These are phyloP conservation scores for Noctilio leporinus DNA, from an alignment of 2,113 vertebrate genomes.

Conservation along the genomic window DNA sequence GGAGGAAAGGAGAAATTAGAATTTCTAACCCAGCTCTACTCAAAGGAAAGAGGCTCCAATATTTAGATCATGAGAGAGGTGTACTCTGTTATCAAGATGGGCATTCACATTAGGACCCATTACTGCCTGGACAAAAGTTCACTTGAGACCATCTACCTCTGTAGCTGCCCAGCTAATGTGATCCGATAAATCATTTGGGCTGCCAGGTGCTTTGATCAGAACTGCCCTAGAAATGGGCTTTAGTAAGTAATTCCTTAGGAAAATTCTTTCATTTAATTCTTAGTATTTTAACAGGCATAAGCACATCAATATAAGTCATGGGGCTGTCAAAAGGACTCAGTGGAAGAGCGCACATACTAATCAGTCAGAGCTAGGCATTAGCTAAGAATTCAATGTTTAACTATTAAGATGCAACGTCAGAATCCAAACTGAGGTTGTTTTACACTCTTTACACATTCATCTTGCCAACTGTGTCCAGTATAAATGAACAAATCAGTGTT, in stretches of 20 bases:
- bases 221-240: not conserved
- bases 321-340: not conserved
- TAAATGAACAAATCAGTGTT: not conserved
- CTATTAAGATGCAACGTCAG: not conserved
- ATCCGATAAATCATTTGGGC: not conserved
- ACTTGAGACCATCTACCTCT: not conserved
- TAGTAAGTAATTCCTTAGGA: not conserved
- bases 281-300: conserved; percentile 1
- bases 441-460: not conserved
- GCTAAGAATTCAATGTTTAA: not conserved
- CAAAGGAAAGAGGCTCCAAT: not conserved
- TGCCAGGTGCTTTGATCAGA: not conserved
- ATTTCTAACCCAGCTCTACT: not conserved
- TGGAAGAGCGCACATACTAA: not conserved
- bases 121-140: not conserved
- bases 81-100: not conserved
- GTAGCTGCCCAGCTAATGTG: not conserved
- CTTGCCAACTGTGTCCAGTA: not conserved
- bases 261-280: not conserved
- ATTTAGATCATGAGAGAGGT: not conserved
- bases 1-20: not conserved
- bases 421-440: not conserved
- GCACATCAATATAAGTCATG: not conserved
- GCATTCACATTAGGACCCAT: not conserved
- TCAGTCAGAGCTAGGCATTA: not conserved